phyloP scores from a whole-genome alignment of 1,140 invertebrate genomes.

The Phortica variegata region DNA sequence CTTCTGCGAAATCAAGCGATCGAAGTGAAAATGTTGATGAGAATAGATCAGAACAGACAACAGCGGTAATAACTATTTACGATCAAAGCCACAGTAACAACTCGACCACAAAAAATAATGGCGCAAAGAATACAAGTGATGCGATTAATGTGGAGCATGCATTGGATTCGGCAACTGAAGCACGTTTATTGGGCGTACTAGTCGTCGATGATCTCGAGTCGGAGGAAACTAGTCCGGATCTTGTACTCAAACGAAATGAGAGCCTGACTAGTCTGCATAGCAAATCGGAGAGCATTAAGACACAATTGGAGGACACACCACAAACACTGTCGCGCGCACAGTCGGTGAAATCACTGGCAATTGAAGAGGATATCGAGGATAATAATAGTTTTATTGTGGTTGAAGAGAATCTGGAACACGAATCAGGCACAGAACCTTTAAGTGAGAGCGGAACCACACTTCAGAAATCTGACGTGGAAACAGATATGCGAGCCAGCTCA shows the following conservation, averaged over 20 bases:
- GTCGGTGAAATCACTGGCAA: slow-evolving; percentile 40
- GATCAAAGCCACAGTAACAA: neutral
- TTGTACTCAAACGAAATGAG: slow-evolving; percentile 27
- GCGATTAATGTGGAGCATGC: neutral
- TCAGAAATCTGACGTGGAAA: too few species aligned
- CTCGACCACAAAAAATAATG: too few species aligned
- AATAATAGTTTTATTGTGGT: slow-evolving; percentile 46
- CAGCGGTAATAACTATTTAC: neutral
- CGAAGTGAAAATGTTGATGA: neutral
- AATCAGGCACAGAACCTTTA: too few species aligned
- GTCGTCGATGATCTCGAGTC: slow-evolving; percentile 27
- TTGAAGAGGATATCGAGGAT: slow-evolving; percentile 47
- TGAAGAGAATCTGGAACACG: slow-evolving; percentile 29
- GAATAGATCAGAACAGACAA: neutral
- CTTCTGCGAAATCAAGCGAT: slow-evolving; percentile 36
- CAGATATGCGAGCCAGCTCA: neutral
- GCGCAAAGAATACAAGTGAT: too few species aligned
- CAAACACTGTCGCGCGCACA: slow-evolving; percentile 43
- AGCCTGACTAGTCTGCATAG: slow-evolving; percentile 43
- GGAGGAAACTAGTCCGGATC: slow-evolving; percentile 10
- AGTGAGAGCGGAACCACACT: too few species aligned
- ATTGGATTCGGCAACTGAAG: neutral
- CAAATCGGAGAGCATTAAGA: slow-evolving; percentile 48
- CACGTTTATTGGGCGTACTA: neutral
- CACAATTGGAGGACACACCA: slow-evolving; percentile 40